phyloP scores from a whole-genome alignment of 2,113 vertebrate genomes.

The Callionymus lyra region DNA sequence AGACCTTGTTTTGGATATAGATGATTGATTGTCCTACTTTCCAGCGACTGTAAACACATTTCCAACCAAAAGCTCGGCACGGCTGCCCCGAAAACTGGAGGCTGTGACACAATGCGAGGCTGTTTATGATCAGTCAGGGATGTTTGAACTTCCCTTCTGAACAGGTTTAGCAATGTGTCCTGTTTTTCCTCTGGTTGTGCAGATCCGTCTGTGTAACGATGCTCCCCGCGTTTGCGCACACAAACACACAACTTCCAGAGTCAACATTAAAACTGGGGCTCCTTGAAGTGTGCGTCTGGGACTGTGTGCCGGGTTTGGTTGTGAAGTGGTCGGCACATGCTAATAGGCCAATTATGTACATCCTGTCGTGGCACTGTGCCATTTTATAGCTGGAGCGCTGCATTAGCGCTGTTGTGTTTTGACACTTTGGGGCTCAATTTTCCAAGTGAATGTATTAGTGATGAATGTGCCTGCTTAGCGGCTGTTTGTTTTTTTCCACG shows the following conservation, averaged over 20 bases:
- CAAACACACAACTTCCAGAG: conserved; percentile 42
- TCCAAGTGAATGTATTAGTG: conserved; percentile 79
- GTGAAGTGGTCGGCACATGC: conserved; percentile 71
- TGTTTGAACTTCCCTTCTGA: conserved; percentile 46
- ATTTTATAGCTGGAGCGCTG: conserved; percentile 63
- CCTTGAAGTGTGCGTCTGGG: conserved; percentile 65
- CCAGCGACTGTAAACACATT: conserved; percentile 26
- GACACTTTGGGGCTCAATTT: conserved; percentile 74
- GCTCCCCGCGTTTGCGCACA: conserved; percentile 17
- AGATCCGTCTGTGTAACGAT: conserved; percentile 53
- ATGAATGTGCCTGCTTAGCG: conserved; percentile 80
- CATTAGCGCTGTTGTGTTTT: conserved; percentile 70
- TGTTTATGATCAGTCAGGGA: conserved; percentile 56
- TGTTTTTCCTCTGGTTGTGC: conserved; percentile 54
- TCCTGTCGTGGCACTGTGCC: conserved; percentile 59
- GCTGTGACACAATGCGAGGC: conserved; percentile 24
- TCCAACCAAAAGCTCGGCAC: conserved; percentile 21
- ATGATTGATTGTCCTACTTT: conserved; percentile 12
- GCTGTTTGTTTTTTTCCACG: conserved; percentile 77
- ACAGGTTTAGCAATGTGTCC: conserved; percentile 52
- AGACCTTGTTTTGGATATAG: conserved; percentile 6
- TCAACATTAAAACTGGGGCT: conserved; percentile 61
- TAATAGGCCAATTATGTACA: conserved; percentile 74
- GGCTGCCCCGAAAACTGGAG: conserved; percentile 30
- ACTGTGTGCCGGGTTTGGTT: conserved; percentile 57